Conservation (phyloP, 2,888 invertebrate species). For the Lasioglossum pauxillum region DNA sequence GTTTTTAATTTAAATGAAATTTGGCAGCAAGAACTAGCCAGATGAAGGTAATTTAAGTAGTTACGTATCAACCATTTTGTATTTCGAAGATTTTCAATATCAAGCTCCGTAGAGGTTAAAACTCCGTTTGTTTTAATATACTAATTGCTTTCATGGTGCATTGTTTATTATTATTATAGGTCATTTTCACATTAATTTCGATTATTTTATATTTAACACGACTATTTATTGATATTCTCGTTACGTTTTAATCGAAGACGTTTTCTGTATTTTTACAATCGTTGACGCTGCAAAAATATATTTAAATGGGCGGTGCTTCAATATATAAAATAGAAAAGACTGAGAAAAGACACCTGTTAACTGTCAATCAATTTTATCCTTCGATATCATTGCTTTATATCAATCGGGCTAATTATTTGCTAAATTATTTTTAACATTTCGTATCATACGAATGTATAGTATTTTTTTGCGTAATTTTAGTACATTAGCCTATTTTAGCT, state of each 20-base stretch:
- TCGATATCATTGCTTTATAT: not conserved
- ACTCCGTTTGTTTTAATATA: constrained; percentile 56
- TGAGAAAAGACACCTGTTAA: constrained; percentile 41
- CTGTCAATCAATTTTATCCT: constrained; percentile 15
- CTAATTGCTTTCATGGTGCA: constrained; percentile 63
- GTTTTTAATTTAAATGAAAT: constrained; percentile 47
- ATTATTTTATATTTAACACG: not conserved
- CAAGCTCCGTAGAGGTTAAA: constrained; percentile 51
- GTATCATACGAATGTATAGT: not conserved
- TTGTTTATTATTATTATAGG: constrained; percentile 73
- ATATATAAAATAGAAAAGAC: constrained; percentile 25
- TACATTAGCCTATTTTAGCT: constrained; percentile 12
- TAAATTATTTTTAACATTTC: constrained; percentile 1
- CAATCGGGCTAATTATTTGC: not conserved
- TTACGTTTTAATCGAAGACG: not conserved
- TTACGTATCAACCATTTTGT: constrained; percentile 10
- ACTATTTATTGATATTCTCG: not conserved
- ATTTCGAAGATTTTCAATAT: not conserved
- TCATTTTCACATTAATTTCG: constrained; percentile 22
- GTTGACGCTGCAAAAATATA: constrained; percentile 11
- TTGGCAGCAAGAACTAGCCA: constrained; percentile 63
- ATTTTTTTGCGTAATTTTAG: not conserved
- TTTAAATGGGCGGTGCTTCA: constrained; percentile 45
- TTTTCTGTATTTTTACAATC: constrained; percentile 9
- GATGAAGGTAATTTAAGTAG: constrained; percentile 71